phyloP scores from a whole-genome alignment of 2,113 vertebrate genomes.

The Lipophrys pholis region DNA sequence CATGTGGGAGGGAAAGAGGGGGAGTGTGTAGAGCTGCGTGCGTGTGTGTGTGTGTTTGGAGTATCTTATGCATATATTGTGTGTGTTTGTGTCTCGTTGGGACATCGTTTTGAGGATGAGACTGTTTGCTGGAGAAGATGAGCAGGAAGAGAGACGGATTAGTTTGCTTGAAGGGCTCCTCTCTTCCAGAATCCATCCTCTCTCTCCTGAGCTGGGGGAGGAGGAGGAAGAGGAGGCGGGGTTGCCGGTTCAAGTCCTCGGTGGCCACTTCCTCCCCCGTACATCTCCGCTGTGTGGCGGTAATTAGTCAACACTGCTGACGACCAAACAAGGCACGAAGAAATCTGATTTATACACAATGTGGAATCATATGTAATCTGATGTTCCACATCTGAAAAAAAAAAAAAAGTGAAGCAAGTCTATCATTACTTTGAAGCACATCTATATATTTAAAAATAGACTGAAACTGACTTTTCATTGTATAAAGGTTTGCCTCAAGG shows the following conservation, averaged over 20 bases:
- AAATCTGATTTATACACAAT: neutral
- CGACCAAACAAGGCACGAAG: constrained; percentile 1
- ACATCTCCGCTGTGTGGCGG: constrained; percentile 37
- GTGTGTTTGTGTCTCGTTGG: constrained; percentile 49
- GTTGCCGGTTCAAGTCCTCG: constrained; percentile 60
- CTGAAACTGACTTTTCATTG: too few relatives aligned
- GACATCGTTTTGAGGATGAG: constrained; percentile 59
- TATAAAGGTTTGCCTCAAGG: too few relatives aligned
- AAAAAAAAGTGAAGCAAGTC: too few relatives aligned
- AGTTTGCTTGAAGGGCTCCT: constrained; percentile 40
- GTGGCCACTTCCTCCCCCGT: constrained; percentile 32
- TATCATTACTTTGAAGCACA: too few relatives aligned
- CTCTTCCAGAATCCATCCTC: constrained; percentile 12
- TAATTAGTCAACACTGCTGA: constrained; percentile 45
- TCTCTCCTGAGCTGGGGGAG: constrained; percentile 17
- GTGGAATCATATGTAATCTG: too few relatives aligned
- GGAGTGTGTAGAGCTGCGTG: neutral
- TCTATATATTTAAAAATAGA: too few relatives aligned
- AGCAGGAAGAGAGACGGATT: constrained; percentile 23
- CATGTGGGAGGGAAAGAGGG: constrained; percentile 21
- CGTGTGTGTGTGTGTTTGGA: neutral
- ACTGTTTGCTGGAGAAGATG: constrained; percentile 39
- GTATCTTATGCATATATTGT: constrained; percentile 16
- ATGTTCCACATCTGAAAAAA: too few relatives aligned
- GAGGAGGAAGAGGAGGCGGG: constrained; percentile 6